phyloP scores from a whole-genome alignment of 2,888 invertebrate genomes.

The Steromphala cineraria region DNA sequence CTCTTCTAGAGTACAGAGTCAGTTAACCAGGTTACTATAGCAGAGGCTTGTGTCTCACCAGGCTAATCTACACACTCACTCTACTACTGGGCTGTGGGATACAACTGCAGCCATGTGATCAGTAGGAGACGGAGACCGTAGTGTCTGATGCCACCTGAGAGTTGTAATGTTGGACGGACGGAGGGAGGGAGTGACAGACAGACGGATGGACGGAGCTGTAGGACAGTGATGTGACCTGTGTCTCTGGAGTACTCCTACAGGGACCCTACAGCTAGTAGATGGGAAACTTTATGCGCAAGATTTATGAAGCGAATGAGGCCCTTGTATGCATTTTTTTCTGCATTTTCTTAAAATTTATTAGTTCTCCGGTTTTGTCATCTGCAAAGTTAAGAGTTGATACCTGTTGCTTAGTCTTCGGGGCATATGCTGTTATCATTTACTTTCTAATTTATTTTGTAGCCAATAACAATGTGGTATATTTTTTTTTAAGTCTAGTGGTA shows the following conservation, averaged over 20 bases:
- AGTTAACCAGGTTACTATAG: too few relatives aligned
- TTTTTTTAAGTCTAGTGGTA: too few relatives aligned
- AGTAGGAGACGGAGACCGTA: neutral
- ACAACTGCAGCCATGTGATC: neutral
- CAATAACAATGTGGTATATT: too few relatives aligned
- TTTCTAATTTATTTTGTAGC: too few relatives aligned
- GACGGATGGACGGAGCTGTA: too few relatives aligned
- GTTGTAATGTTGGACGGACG: neutral
- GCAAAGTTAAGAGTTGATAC: too few relatives aligned
- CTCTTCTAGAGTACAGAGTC: too few relatives aligned
- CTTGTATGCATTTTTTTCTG: constrained; percentile 32
- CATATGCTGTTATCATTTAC: too few relatives aligned
- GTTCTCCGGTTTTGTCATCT: too few relatives aligned
- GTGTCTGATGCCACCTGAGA: neutral
- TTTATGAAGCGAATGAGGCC: constrained; percentile 37
- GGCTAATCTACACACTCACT: neutral
- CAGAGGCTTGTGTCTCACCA: neutral
- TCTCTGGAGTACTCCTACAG: neutral
- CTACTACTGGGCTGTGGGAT: neutral
- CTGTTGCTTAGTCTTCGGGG: too few relatives aligned
- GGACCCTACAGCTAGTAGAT: constrained; percentile 18
- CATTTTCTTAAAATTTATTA: neutral
- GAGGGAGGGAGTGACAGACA: too few relatives aligned
- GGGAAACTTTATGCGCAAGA: constrained; percentile 47
- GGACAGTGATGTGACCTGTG: too few relatives aligned